Evolutionary conservation across 2,888 invertebrate genomes (phyloP).

Genomic region (Spatulosminthurus flaviceps): DNA sequence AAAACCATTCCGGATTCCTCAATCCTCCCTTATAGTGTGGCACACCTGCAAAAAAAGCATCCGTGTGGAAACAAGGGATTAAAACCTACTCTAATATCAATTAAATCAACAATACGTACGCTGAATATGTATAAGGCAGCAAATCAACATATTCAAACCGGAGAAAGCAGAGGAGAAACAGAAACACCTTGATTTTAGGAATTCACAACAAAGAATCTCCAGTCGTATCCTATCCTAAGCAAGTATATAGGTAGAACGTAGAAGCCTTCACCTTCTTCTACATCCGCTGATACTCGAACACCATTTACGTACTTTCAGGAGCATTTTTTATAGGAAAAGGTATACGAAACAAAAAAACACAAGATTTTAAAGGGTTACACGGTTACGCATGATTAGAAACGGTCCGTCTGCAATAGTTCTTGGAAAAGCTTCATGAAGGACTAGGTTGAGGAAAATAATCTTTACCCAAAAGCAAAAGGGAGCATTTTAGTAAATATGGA

Average conservation of each 20-base stretch:
- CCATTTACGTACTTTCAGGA: no score
- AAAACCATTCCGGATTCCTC: not conserved
- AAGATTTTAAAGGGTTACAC: slow-evolving; percentile 21
- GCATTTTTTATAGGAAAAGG: not conserved
- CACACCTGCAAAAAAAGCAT: slow-evolving; percentile 3
- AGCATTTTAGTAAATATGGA: no score
- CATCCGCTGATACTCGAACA: no score
- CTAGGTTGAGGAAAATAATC: not conserved
- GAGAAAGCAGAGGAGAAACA: no score
- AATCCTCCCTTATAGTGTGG: not conserved
- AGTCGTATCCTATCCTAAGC: no score
- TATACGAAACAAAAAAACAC: not conserved
- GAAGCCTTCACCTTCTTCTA: no score
- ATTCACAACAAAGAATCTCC: no score
- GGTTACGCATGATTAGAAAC: slow-evolving; percentile 30
- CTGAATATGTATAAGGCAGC: not conserved
- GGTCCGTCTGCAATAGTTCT: not conserved
- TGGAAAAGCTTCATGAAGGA: not conserved
- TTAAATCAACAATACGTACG: not conserved
- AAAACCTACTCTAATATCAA: slow-evolving; percentile 3
- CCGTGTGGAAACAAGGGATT: not conserved
- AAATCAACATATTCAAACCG: not conserved
- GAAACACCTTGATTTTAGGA: no score
- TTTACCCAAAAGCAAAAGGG: not conserved
- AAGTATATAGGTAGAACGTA: no score